Conservation (phyloP, 2,888 invertebrate species). For the Coecobrya sp. region DNA sequence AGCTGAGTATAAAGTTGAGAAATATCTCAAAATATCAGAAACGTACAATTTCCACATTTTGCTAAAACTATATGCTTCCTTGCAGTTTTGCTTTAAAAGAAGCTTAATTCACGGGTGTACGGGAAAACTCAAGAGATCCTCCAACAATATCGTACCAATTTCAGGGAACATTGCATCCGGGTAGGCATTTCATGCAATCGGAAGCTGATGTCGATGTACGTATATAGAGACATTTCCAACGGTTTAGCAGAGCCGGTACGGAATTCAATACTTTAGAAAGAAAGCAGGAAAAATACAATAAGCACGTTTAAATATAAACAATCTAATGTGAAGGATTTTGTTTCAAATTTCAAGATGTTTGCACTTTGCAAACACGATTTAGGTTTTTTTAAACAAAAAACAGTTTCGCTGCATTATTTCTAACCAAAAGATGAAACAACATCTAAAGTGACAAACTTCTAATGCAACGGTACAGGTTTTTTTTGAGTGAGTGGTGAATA, state of each 20-base stretch:
- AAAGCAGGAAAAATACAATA: neutral
- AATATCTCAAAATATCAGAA: slow-evolving; percentile 14
- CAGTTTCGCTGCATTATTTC: neutral
- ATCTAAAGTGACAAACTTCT: too few species aligned
- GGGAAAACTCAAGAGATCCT: slow-evolving; percentile 35
- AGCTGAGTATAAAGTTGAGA: slow-evolving; percentile 11
- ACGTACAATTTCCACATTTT: neutral
- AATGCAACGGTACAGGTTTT: too few species aligned
- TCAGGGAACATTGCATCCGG: slow-evolving; percentile 50
- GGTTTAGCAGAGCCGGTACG: slow-evolving; percentile 5
- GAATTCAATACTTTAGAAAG: neutral
- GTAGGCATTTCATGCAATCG: neutral
- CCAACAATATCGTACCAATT: slow-evolving; percentile 29
- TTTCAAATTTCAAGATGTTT: slow-evolving; percentile 6
- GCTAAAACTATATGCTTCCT: neutral
- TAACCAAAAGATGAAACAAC: too few species aligned
- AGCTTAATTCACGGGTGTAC: slow-evolving; percentile 5
- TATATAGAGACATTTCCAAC: neutral
- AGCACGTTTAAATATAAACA: slow-evolving; percentile 7
- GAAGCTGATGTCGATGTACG: neutral
- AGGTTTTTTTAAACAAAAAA: neutral
- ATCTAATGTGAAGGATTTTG: neutral
- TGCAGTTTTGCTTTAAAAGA: neutral
- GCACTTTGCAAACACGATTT: neutral
- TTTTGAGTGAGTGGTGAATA: too few species aligned